Evolutionary conservation across 2,113 vertebrate genomes (phyloP).

Genomic region (Dolichallabes microphthalmus): DNA sequence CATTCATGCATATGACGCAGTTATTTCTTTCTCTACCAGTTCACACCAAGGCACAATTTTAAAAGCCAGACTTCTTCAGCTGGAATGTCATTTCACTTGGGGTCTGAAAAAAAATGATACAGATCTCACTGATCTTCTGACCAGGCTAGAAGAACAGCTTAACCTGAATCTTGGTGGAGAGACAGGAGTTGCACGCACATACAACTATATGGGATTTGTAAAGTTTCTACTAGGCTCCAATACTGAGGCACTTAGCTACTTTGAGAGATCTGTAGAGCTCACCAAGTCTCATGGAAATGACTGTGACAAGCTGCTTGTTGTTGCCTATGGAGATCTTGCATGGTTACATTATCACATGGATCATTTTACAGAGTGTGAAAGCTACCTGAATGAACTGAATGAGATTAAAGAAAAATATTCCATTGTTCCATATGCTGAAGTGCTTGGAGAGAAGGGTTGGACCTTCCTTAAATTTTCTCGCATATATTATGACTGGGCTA

Average conservation of each 20-base stretch:
- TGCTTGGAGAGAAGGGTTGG: slow-evolving; percentile 75
- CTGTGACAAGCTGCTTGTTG: slow-evolving; percentile 30
- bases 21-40: slow-evolving; percentile 40
- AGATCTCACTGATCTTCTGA: slow-evolving; percentile 42
- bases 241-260: slow-evolving; percentile 37
- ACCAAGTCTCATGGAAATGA: slow-evolving; percentile 19
- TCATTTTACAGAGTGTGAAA: slow-evolving; percentile 27
- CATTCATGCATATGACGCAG: slow-evolving; percentile 43
- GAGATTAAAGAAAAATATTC: no score
- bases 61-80: slow-evolving; percentile 41
- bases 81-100: slow-evolving; percentile 63
- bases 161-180: slow-evolving; percentile 17
- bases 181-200: slow-evolving; percentile 48
- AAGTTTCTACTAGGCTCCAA: slow-evolving; percentile 41
- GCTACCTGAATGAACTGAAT: slow-evolving; percentile 30
- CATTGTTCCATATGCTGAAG: slow-evolving; percentile 40
- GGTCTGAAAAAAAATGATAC: slow-evolving; percentile 39
- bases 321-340: slow-evolving; percentile 55
- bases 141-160: slow-evolving; percentile 28
- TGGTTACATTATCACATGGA: slow-evolving; percentile 56
- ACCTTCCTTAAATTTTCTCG: slow-evolving; percentile 67
- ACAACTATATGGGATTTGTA: slow-evolving; percentile 50
- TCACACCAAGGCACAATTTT: slow-evolving; percentile 9
- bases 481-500: slow-evolving; percentile 57
- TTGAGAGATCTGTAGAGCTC: slow-evolving; percentile 38